Percentiles rank a stretch among this genome's conserved stretches.
Evolutionary conservation across 2,888 invertebrate genomes (phyloP).

Genomic region (Lithodes maja): DNA sequence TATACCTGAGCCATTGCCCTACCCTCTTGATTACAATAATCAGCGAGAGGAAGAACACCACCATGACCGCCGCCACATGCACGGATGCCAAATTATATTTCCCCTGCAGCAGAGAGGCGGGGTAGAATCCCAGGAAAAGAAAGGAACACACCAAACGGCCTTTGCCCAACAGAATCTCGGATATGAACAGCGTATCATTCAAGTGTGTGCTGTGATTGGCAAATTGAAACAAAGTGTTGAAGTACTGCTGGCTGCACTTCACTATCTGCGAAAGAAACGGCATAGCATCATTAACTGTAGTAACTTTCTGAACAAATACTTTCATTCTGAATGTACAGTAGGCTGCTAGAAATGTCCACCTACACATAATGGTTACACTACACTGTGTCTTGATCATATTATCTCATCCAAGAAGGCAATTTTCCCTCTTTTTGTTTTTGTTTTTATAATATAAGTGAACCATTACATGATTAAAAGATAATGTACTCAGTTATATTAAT

Average conservation of each 20-base stretch:
- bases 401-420: too few species aligned
- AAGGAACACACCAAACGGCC: slow-evolving; percentile 35
- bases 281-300: too few species aligned
- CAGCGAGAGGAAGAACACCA: slow-evolving; percentile 34
- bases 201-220: not conserved
- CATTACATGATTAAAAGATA: not conserved
- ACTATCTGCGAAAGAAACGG: not conserved
- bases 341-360: too few species aligned
- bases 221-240: not conserved
- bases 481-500: too few species aligned
- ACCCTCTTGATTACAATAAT: slow-evolving; percentile 27
- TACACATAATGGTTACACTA: too few species aligned
- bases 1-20: slow-evolving; percentile 53
- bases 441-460: not conserved
- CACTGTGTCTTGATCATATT: too few species aligned
- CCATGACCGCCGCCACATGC: slow-evolving; percentile 20
- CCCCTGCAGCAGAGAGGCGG: not conserved
- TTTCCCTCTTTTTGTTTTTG: too few species aligned
- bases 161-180: slow-evolving; percentile 32
- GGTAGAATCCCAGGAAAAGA: slow-evolving; percentile 49
- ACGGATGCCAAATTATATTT: slow-evolving; percentile 14
- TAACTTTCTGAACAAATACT: too few species aligned
- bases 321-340: too few species aligned
- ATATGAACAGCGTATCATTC: not conserved
- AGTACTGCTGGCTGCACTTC: slow-evolving; percentile 22